phyloP scores from a whole-genome alignment of 2,797 vertebrate species.

The Paedocypris micromegethes region DNA sequence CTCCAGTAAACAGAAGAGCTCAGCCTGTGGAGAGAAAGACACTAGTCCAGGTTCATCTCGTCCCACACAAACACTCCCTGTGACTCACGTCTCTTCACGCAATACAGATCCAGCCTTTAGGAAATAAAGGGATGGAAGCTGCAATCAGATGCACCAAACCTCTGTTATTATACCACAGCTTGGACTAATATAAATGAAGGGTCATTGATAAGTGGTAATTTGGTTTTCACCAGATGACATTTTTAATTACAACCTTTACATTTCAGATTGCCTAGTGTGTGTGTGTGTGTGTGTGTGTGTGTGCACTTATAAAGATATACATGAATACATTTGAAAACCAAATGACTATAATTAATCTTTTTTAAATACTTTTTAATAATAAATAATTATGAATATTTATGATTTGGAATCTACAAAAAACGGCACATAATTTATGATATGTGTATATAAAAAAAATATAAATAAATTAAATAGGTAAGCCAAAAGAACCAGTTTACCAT shows the following conservation, averaged over 20 bases:
- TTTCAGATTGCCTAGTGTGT: no score
- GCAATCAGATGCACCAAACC: not conserved
- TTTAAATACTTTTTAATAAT: no score
- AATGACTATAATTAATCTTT: no score
- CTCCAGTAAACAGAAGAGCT: conserved; percentile 18
- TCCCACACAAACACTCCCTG: conserved; percentile 12
- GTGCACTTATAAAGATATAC: no score
- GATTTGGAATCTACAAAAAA: no score
- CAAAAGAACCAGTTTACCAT: no score
- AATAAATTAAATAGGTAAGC: no score
- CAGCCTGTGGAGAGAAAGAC: conserved; percentile 23
- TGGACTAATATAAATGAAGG: not conserved
- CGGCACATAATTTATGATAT: no score
- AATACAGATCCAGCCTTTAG: not conserved
- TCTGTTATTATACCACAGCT: not conserved
- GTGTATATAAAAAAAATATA: no score
- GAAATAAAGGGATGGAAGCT: not conserved
- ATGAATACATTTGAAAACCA: no score
- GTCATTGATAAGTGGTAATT: not conserved
- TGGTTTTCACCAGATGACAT: not conserved
- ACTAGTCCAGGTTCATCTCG: conserved; percentile 10
- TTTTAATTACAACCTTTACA: not conserved
- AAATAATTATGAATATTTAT: no score
- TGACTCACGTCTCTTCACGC: not conserved
- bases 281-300: no score